phyloP scores from a whole-genome alignment of 2,113 vertebrate genomes.

The Eurypyga helias region DNA sequence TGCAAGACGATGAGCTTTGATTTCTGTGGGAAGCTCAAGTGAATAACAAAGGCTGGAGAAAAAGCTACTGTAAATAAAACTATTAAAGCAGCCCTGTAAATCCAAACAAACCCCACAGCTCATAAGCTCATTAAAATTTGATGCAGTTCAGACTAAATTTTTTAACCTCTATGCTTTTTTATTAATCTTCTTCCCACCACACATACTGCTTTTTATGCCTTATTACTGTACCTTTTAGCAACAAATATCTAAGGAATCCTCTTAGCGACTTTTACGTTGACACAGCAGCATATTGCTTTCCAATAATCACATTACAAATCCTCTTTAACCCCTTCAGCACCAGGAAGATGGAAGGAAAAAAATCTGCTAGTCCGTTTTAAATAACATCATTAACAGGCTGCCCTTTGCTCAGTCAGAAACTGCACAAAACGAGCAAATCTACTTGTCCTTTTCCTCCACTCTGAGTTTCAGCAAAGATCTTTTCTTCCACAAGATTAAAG shows the following conservation, averaged over 20 bases:
- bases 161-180: slow-evolving; percentile 80
- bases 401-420: background rate
- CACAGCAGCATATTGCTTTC: slow-evolving; percentile 71
- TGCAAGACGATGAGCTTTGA: slow-evolving; percentile 54
- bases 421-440: background rate
- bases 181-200: slow-evolving; percentile 80
- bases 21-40: slow-evolving; percentile 65
- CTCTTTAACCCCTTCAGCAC: slow-evolving; percentile 54
- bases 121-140: slow-evolving; percentile 84
- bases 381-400: background rate
- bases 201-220: slow-evolving; percentile 76
- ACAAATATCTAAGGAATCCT: slow-evolving; percentile 76
- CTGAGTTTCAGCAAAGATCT: background rate
- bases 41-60: slow-evolving; percentile 69
- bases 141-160: slow-evolving; percentile 80
- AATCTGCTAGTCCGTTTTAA: background rate
- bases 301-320: slow-evolving; percentile 73
- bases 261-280: slow-evolving; percentile 73
- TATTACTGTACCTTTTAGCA: slow-evolving; percentile 80
- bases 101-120: slow-evolving; percentile 82
- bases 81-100: slow-evolving; percentile 80
- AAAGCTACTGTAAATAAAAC: slow-evolving; percentile 82
- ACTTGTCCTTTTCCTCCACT: background rate
- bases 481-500: background rate
- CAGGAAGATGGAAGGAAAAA: background rate